Percentiles rank a stretch among this genome's conserved stretches.
These are phyloP conservation scores for Emydoidea blandingii DNA, from an alignment of 2,797 vertebrate genomes.

Conservation along the genomic window DNA sequence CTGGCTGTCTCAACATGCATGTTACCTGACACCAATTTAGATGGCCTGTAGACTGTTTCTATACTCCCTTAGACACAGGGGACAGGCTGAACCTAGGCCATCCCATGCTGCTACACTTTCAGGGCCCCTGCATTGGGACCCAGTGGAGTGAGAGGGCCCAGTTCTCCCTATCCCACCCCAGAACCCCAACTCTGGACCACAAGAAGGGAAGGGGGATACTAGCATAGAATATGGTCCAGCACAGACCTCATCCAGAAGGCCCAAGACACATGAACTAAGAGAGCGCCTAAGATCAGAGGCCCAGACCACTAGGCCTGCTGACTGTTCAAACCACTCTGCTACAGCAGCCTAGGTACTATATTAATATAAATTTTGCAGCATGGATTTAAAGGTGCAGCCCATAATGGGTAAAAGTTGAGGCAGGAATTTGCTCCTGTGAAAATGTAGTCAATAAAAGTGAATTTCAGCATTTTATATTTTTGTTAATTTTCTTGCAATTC, in stretches of 20 bases:
- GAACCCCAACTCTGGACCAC: too few species aligned
- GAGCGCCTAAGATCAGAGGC: too few species aligned
- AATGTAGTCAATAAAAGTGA: not conserved
- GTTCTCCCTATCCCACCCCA: too few species aligned
- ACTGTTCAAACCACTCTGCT: too few species aligned
- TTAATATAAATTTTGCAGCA: not conserved
- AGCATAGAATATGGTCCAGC: too few species aligned
- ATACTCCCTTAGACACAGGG: not conserved
- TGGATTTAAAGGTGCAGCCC: not conserved
- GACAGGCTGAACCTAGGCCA: not conserved
- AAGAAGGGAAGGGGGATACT: too few species aligned
- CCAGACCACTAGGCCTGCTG: too few species aligned
- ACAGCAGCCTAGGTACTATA: too few species aligned
- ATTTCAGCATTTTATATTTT: not conserved
- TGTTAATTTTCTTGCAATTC: not conserved
- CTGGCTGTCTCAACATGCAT: not conserved
- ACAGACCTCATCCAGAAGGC: too few species aligned
- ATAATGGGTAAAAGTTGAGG: not conserved
- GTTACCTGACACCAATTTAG: not conserved
- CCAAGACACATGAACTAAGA: too few species aligned
- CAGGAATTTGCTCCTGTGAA: not conserved
- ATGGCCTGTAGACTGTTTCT: not conserved
- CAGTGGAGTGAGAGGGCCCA: too few species aligned
- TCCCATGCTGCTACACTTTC: not conserved
- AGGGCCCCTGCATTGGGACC: not conserved